Evolutionary conservation across 1,140 invertebrate species (phyloP).

Genomic region (Berghia stephanieae): DNA sequence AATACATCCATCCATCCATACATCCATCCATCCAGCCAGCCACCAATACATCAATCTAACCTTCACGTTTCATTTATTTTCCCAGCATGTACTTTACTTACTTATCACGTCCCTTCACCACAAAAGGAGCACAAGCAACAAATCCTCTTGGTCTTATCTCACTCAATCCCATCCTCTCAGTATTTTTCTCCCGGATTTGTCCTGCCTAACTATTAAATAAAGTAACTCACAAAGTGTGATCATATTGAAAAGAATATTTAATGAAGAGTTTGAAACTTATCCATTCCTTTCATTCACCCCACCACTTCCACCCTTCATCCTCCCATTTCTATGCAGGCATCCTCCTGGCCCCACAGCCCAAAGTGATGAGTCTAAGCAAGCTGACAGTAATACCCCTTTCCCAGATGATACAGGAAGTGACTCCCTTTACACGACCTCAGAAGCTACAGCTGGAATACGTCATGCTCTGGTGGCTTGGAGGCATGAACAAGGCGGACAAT

Average conservation of each 20-base stretch:
- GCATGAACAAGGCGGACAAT: slow-evolving; percentile 36
- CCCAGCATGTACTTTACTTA: too few species aligned
- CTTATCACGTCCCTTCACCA: too few species aligned
- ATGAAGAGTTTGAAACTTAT: background rate
- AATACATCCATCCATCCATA: too few species aligned
- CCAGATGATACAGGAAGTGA: slow-evolving; percentile 30
- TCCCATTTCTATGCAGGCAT: slow-evolving; percentile 41
- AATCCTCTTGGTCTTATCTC: too few species aligned
- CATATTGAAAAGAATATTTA: background rate
- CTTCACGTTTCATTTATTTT: too few species aligned
- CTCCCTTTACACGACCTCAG: slow-evolving; percentile 35
- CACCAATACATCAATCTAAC: too few species aligned
- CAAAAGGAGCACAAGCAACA: too few species aligned
- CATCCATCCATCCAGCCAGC: too few species aligned
- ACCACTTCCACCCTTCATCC: too few species aligned
- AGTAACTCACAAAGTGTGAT: too few species aligned
- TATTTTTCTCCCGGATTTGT: background rate
- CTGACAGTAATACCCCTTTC: slow-evolving; percentile 30
- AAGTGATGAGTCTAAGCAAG: slow-evolving; percentile 40
- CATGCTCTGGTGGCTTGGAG: slow-evolving; percentile 47
- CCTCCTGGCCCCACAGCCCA: slow-evolving; percentile 39
- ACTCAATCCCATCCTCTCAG: background rate
- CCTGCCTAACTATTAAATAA: background rate
- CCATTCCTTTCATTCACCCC: too few species aligned
- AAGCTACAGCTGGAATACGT: slow-evolving; percentile 55